These are phyloP conservation scores for Daubentonia madagascariensis DNA, from an alignment of 2,113 vertebrate genomes.

Conservation along the genomic window DNA sequence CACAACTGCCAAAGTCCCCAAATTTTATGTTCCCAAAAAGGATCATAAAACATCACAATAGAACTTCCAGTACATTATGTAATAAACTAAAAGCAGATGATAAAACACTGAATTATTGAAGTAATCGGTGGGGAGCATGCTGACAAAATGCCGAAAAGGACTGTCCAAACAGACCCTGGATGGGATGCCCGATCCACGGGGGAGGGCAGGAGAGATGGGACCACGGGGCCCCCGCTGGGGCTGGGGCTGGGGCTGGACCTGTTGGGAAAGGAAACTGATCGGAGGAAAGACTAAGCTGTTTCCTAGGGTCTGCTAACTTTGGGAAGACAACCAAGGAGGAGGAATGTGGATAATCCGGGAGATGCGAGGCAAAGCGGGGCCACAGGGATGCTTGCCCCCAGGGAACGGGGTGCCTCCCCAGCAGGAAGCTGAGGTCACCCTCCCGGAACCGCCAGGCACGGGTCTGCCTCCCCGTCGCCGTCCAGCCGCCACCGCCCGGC, in stretches of 20 bases:
- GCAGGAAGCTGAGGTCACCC: not conserved
- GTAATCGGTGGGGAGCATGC: accelerated
- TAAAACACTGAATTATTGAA: not conserved
- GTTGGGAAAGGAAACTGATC: not conserved
- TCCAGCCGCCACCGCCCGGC: no score
- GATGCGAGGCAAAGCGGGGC: no score
- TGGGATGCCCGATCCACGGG: accelerated
- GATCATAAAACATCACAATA: constrained; percentile 39
- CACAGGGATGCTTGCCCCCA: not conserved
- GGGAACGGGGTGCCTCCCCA: no score
- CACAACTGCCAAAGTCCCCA: constrained; percentile 42
- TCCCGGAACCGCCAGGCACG: no score
- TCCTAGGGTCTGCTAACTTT: accelerated
- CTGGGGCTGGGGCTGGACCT: no score
- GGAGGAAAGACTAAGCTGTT: not conserved
- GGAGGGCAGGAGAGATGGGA: accelerated
- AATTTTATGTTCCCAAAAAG: constrained; percentile 32
- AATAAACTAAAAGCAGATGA: constrained; percentile 35
- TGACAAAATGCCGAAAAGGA: no score
- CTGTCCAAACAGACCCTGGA: not conserved
- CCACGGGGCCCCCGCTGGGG: not conserved
- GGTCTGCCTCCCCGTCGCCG: no score
- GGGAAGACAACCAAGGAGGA: not conserved
- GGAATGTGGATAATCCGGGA: no score
- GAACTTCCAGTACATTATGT: not conserved